A percentile compares a stretch with the other conserved stretches of the same genome.
Evolutionary conservation across 2,888 invertebrate genomes (phyloP).

Genomic region (Amblyteles armatorius): DNA sequence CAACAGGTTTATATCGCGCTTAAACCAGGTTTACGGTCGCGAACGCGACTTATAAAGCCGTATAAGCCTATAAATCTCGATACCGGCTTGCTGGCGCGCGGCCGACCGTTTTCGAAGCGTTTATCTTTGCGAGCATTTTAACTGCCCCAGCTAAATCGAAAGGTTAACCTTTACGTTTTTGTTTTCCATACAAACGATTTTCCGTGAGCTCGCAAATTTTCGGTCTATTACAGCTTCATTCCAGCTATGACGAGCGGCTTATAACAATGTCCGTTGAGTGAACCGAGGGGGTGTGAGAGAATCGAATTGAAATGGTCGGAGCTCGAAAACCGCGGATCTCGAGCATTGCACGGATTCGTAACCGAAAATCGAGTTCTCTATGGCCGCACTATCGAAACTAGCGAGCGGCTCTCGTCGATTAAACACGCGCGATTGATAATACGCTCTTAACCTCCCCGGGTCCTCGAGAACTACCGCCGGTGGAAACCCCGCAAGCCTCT

Average conservation of each 20-base stretch:
- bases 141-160: slow-evolving; percentile 3
- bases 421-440: slow-evolving; percentile 43
- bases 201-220: slow-evolving; percentile 32
- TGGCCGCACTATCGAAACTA: slow-evolving; percentile 12
- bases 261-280: slow-evolving; percentile 15
- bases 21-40: slow-evolving; percentile 65
- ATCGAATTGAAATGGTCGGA: not conserved
- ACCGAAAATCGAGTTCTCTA: slow-evolving; percentile 29
- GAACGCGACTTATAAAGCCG: slow-evolving; percentile 71
- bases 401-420: slow-evolving; percentile 33
- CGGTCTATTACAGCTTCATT: not conserved
- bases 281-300: slow-evolving; percentile 17
- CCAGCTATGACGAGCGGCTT: not conserved
- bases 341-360: not conserved
- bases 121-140: slow-evolving; percentile 24
- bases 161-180: slow-evolving; percentile 23
- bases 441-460: slow-evolving; percentile 1
- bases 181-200: slow-evolving; percentile 23
- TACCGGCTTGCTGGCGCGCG: slow-evolving; percentile 41
- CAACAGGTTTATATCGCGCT: slow-evolving; percentile 73
- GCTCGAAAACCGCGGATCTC: slow-evolving; percentile 1
- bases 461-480: slow-evolving; percentile 14
- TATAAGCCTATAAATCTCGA: slow-evolving; percentile 72
- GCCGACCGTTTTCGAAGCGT: slow-evolving; percentile 44
- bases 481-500: slow-evolving; percentile 6